Evolutionary conservation across 2,888 invertebrate species (phyloP).

Genomic region (Neocrepidodera transversa): DNA sequence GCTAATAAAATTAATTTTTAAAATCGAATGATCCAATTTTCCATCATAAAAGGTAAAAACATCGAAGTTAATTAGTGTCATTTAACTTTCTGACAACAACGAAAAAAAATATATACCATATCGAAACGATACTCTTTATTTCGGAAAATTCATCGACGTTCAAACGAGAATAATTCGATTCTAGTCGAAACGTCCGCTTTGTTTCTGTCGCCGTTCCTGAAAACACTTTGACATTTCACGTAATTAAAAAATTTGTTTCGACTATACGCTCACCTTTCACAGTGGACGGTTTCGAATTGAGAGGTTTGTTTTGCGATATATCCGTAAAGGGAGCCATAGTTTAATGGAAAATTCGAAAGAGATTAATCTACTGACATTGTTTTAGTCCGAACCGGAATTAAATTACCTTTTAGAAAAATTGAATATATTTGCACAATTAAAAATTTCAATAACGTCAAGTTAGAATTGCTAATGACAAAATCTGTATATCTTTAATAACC

Average conservation of each 20-base stretch:
- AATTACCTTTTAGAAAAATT: too few species aligned
- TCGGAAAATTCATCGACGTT: conserved; percentile 17
- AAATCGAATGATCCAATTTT: too few species aligned
- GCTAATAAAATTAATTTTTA: too few species aligned
- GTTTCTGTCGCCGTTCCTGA: conserved; percentile 11
- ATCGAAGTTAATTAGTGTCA: not conserved
- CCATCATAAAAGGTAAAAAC: too few species aligned
- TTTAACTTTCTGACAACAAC: too few species aligned
- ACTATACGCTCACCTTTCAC: conserved; percentile 6
- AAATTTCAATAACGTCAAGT: too few species aligned
- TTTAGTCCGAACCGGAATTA: too few species aligned
- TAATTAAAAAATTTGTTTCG: conserved; percentile 22
- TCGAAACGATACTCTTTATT: not conserved
- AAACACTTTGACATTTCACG: conserved; percentile 22
- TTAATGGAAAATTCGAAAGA: conserved; percentile 10
- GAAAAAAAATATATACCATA: too few species aligned
- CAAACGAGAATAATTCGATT: conserved; percentile 26
- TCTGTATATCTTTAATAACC: too few species aligned
- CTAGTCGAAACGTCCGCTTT: conserved; percentile 12
- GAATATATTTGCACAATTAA: too few species aligned
- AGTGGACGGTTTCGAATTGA: conserved; percentile 12
- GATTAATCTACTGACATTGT: conserved; percentile 10
- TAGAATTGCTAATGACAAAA: too few species aligned
- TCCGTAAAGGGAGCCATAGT: conserved; percentile 4
- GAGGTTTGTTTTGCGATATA: conserved; percentile 9